Evolutionary conservation across 2,797 vertebrate species (phyloP), one percentile per base, ranked within the genome.

Genomic region (Pseudochirops corinnae): DNA sequence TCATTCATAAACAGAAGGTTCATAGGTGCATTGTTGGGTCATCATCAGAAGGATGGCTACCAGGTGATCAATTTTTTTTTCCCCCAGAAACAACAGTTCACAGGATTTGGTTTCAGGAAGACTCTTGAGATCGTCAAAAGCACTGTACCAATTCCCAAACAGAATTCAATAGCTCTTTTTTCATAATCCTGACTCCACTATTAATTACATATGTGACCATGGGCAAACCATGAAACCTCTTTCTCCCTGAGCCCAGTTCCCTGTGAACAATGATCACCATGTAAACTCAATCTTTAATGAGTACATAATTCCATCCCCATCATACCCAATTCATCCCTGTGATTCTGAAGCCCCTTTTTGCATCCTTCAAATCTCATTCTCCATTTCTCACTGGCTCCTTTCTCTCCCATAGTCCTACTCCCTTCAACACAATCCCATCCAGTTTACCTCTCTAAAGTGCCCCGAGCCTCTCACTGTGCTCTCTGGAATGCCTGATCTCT

Each of bases 1-100:
- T 95, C 90, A 33, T 92, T 91, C 53, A 92, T 93, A 97, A 96
- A 94, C 93, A 96, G 87, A 95, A 94, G 33, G 94, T 93, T 93
- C 58, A 53, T 95, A 57, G 94, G 46, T 94, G 56, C 67, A 39
- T 92, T 55, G 92, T 91, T 93, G 92, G 91, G 95, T 96, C 90
- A 95, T 62, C 39, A 50, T 87, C 39, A 87, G 7, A 26, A 26
- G 74, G 39, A 87, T 26, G 39, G 21, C 21, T 10, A 26, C 9
- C 24, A 87, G 39, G 16, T 46, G 39, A 50, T 87, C 9, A 46
- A 11, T 46, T 46, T 87, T 46, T 46, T 82, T 24, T 29, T 58
- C 11, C 1, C 0, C 39, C 74, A 50, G 74, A 87, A 50, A 87
- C 18, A 82, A 46, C n/a, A 82, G 21, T 50, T 10, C 39, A 4